Evolutionary conservation across 1,140 invertebrate genomes (phyloP), one percentile per base, ranked within the genome.

Genomic region (Drosophila tropicalis): DNA sequence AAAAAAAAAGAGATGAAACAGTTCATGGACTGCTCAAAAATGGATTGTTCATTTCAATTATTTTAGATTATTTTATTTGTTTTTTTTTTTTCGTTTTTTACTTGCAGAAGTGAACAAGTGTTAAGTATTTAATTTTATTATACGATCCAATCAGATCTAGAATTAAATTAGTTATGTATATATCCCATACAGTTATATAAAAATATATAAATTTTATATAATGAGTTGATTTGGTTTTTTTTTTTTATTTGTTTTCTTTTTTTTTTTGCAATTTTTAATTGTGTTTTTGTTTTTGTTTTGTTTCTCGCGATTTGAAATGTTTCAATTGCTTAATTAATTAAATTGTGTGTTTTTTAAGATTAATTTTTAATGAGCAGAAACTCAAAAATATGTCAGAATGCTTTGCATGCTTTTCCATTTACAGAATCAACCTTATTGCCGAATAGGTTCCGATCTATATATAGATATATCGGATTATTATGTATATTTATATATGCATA

Each of bases 371-470:
- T 76, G 81, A 68, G 76, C 74, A 67, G 51, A 70, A 83, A 82
- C 83, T 79, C 64, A 77, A 87, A 77, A 79, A 86, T 83, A 87
- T 83, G 72, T 87, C 84, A 72, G 83, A 87, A 87, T 87, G 84
- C 84, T 87, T 80, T 70, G 84, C 84, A 87, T 80, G 80, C 65
- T 55, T 76, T 68, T 76, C 36, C 58, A 72, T 81, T 67, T 85
- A 82, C 39, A 79, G 40, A 76, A 58, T 77, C 63, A 54, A 77
- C 57, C 44, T 51, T 78, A 86, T 70, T 25, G 55, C 47, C 56
- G 78, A 71, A 55, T 65, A 56, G 54, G 22, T 64, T 51, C 40
- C 44, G 62, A 36, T 47, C 29, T 44, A 41, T 76, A 74, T 57
- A 67, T 67, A 63, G 41, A 66, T 32, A 34, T 56, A 75, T 74